Evolutionary conservation across 1,140 invertebrate species (phyloP).

Genomic region (Papilio helenus): DNA sequence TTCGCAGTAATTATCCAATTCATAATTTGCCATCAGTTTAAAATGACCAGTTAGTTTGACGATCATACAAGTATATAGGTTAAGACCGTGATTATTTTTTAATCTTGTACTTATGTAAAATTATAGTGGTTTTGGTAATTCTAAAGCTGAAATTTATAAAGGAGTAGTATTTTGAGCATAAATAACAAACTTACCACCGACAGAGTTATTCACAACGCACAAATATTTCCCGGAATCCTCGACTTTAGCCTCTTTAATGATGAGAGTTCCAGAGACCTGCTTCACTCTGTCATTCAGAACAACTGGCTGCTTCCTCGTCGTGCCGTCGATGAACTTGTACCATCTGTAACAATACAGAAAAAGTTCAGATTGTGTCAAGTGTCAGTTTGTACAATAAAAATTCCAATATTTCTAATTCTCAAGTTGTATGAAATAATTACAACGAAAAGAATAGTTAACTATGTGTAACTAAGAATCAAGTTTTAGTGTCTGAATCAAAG

Average conservation of each 20-base stretch:
- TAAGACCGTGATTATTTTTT: too few species aligned
- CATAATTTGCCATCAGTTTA: too few species aligned
- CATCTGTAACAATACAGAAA: conserved; percentile 89
- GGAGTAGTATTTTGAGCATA: not conserved
- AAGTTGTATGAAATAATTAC: conserved; percentile 14
- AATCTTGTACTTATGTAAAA: too few species aligned
- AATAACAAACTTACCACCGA: conserved; percentile 85
- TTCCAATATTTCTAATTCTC: not conserved
- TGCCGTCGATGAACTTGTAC: conserved; percentile 96
- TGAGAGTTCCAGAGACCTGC: conserved; percentile 96
- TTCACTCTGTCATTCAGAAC: conserved; percentile 93
- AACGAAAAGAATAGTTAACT: conserved; percentile 9
- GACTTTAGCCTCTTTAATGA: conserved; percentile 94
- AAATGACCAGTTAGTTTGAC: too few species aligned
- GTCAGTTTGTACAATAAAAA: not conserved
- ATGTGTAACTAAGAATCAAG: conserved; percentile 24
- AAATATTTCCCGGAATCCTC: conserved; percentile 97
- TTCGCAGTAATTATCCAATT: not conserved
- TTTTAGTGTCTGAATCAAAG: conserved; percentile 26
- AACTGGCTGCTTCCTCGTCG: conserved; percentile 92
- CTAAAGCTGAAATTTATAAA: not conserved
- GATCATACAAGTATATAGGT: too few species aligned
- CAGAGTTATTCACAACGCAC: conserved; percentile 96
- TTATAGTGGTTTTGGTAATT: too few species aligned
- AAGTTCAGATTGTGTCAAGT: conserved; percentile 52